These are phyloP conservation scores for Hypsopygia costalis DNA, from an alignment of 2,888 invertebrate species.

Conservation along the genomic window DNA sequence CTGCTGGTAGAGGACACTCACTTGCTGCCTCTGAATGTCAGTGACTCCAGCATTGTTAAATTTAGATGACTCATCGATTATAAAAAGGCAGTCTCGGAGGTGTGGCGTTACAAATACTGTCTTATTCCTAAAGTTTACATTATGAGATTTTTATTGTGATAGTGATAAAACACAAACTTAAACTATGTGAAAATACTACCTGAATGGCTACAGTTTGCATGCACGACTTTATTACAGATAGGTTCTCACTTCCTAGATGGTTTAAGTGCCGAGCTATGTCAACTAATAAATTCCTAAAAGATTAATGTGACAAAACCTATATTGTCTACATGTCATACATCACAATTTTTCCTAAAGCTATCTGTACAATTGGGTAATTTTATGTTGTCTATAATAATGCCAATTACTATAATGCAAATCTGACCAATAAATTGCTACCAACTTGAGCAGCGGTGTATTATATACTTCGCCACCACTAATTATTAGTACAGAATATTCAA, in stretches of 20 bases:
- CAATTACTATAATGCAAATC: slow-evolving; percentile 48
- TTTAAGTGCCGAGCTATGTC: slow-evolving; percentile 70
- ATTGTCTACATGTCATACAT: slow-evolving; percentile 81
- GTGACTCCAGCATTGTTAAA: slow-evolving; percentile 60
- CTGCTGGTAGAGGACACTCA: slow-evolving; percentile 63
- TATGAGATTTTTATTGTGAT: slow-evolving; percentile 78
- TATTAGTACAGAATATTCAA: slow-evolving; percentile 33
- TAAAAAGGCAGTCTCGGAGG: slow-evolving; percentile 81
- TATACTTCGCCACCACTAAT: slow-evolving; percentile 57
- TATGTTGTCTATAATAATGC: slow-evolving; percentile 53
- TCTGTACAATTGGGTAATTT: slow-evolving; percentile 75
- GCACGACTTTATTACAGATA: slow-evolving; percentile 55
- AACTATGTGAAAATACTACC: slow-evolving; percentile 73
- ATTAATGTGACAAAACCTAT: slow-evolving; percentile 78
- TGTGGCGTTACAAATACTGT: slow-evolving; percentile 78
- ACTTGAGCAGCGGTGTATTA: slow-evolving; percentile 61
- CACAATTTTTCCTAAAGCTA: slow-evolving; percentile 81
- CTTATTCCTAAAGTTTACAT: slow-evolving; percentile 74
- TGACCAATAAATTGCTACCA: slow-evolving; percentile 39
- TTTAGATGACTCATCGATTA: slow-evolving; percentile 69
- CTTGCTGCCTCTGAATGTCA: slow-evolving; percentile 47
- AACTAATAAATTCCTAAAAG: slow-evolving; percentile 70
- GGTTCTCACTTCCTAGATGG: slow-evolving; percentile 61
- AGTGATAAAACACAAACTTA: slow-evolving; percentile 76
- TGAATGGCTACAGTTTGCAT: slow-evolving; percentile 69